Base-by-base conservation (phyloP, 2,888 invertebrate species). In the Hesperia comma region DNA sequence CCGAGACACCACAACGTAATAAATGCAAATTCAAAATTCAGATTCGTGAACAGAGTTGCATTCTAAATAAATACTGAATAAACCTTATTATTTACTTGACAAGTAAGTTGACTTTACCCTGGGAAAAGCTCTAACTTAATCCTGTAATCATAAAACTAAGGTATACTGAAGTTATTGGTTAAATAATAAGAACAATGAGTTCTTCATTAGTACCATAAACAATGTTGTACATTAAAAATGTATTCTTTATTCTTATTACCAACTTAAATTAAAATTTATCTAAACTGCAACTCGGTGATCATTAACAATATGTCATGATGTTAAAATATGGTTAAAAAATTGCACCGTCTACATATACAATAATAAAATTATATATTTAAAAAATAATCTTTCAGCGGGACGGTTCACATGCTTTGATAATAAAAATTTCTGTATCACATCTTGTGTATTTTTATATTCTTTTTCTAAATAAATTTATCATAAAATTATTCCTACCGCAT, bases 401-500 rank as follows among this genome's bases (percentile, higher is more conserved):
- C 90, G 90, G 90, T 77, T 81, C 75, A 78, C 80, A 82, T 76
- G 76, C 83, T 81, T 81, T 76, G 77, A 77, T 75, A 77, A 71
- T 73, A 69, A 69, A 66, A 74, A 72, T 78, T 26, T 83, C 80
- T 84, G 72, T 74, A 75, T 73, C 86, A 88, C 85, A 86, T 86
- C 75, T 81, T 76, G 80, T 82, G 76, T 80, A 76, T 81, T 81
- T 82, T 81, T 61, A 67, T 72, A 71, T 71, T 74, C 69, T 70
- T 73, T 72, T 68, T 77, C 74, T 72, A 73, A 76, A 75, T 72
- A 78, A 76, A 79, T 78, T 75, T 77, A 78, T 75, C 75, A 79
- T 82, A 77, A 82, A 79, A 79, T 80, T 83, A 81, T 71, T 70
- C 76, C 79, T 86, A 88, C 74, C 79, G 87, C 90, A 90, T 91